A percentile compares a stretch with the other conserved stretches of the same genome.
Conservation (phyloP, 1,140 invertebrate species). For the Lepidurus apus region DNA sequence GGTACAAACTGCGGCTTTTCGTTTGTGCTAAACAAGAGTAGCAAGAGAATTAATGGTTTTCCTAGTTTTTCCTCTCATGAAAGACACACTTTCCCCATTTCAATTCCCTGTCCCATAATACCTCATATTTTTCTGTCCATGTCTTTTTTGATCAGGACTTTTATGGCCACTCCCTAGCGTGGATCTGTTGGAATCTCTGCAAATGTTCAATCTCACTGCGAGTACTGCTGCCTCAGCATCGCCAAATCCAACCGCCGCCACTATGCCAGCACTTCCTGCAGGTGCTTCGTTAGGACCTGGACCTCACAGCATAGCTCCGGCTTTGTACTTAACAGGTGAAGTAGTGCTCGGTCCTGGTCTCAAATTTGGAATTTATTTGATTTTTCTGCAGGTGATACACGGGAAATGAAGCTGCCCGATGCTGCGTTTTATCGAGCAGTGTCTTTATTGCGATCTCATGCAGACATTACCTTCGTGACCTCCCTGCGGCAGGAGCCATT, state of each 20-base stretch:
- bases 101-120: background rate
- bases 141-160: background rate
- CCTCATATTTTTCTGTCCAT: background rate
- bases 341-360: conserved; percentile 26
- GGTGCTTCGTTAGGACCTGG: conserved; percentile 57
- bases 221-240: background rate
- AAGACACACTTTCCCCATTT: background rate
- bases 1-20: background rate
- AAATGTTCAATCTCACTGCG: background rate
- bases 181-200: conserved; percentile 9
- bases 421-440: conserved; percentile 59
- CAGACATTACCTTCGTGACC: conserved; percentile 74
- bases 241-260: background rate
- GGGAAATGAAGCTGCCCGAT: conserved; percentile 64
- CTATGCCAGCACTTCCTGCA: conserved; percentile 28
- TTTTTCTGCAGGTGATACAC: conserved; percentile 56
- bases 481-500: conserved; percentile 67
- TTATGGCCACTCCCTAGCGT: conserved; percentile 7
- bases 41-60: background rate
- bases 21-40: conserved; percentile 9
- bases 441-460: conserved; percentile 59
- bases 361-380: background rate
- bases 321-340: conserved; percentile 48
- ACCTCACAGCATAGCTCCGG: conserved; percentile 57
- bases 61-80: background rate